Base-by-base conservation (phyloP, 1,140 invertebrate genomes). In the Orchesella cincta region DNA sequence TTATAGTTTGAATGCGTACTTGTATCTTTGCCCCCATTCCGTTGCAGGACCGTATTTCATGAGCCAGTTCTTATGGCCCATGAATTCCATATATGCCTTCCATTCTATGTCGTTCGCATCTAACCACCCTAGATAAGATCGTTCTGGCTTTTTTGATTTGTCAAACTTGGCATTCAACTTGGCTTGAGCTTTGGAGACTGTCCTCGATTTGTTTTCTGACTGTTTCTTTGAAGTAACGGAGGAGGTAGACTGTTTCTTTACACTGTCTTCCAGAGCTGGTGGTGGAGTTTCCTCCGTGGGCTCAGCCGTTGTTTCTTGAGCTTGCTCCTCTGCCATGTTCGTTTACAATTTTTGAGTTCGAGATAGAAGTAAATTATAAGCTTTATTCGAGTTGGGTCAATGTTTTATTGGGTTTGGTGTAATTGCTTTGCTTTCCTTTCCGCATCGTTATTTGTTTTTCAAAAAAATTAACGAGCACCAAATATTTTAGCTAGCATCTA, bases 1-100 rank as follows among this genome's bases (percentile, higher is more conserved):
- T 46, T 20, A 46, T 46, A 12, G 39, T 46, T 31, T 12, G n/a
- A 33, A 29, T 14, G 12, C 62, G 29, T 31, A 67, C 62, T 67
- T 29, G 23, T 67, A 67, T 67, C 62, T 67, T 12, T 67, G 5
- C 62, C 62, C 29, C 62, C 62, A 67, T 33, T 67, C 62, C 14
- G 62, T 31, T 3, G 26, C 26, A 12, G 62, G 62, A 31, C 62
- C 62, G 33, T 31, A 67, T 67, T 33, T 29, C 5, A 5, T 31
- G 26, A 12, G 29, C 62, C 62, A 67, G 12, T 67, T 67, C 33
- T 67, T 1, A 23, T 67, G 33, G 31, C 62, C 62, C 29, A 33
- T 33, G 31, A 8, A 67, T 67, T 67, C 62, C 8, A 33, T 33
- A 14, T 31, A 1, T 33, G n/a, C 14, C 23, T 29, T 29, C 62